phyloP scores from a whole-genome alignment of 1,140 invertebrate genomes.

The Trichoplusia ni region DNA sequence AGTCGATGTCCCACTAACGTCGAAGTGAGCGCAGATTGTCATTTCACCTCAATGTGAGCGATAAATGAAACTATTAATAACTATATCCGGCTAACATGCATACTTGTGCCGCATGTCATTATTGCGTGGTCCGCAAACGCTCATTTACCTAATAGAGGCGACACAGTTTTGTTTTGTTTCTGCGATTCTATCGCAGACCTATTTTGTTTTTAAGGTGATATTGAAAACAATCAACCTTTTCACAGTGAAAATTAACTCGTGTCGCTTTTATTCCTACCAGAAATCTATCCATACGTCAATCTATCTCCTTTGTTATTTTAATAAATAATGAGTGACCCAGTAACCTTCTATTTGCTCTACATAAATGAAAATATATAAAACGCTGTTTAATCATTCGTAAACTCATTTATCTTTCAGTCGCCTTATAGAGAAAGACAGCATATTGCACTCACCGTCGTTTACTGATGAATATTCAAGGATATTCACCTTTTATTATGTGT shows the following conservation, averaged over 20 bases:
- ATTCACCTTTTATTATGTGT: constrained; percentile 18
- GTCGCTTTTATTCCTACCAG: no score
- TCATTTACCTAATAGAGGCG: constrained; percentile 22
- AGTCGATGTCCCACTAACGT: no score
- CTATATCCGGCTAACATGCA: constrained; percentile 15
- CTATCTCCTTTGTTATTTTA: no score
- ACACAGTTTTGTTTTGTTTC: constrained; percentile 18
- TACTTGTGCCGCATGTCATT: constrained; percentile 11
- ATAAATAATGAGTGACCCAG: no score
- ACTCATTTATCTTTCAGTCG: background rate
- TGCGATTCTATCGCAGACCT: background rate
- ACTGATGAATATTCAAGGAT: constrained; percentile 24
- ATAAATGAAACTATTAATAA: constrained; percentile 27
- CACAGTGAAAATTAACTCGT: no score
- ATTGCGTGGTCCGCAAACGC: background rate
- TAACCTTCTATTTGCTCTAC: no score
- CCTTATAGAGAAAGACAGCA: constrained; percentile 2
- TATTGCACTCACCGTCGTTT: constrained; percentile 7
- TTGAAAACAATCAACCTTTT: no score
- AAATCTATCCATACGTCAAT: constrained; percentile 10
- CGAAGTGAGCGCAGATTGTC: background rate
- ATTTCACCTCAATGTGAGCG: background rate
- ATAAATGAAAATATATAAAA: no score
- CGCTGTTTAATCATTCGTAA: background rate
- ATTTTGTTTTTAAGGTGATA: no score